Conservation (phyloP, 2,888 invertebrate genomes). For the Pollenia labialis region DNA sequence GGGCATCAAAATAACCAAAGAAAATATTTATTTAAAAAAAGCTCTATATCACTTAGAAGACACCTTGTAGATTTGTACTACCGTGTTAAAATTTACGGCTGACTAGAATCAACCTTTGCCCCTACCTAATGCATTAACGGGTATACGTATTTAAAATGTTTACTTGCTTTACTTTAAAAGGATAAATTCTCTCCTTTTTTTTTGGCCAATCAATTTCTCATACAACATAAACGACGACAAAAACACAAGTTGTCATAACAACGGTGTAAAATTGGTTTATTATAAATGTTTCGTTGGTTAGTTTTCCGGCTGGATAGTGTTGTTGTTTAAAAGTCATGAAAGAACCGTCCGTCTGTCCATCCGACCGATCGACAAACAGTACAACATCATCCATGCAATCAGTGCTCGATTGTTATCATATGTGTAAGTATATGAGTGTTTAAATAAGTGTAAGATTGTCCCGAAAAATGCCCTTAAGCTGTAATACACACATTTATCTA, state of each 20-base stretch:
- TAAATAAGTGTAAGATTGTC: conserved; percentile 25
- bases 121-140: conserved; percentile 13
- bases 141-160: not conserved
- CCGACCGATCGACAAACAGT: conserved; percentile 3
- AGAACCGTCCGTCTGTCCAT: conserved; percentile 7
- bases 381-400: conserved; percentile 32
- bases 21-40: too few species aligned
- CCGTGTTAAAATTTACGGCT: not conserved
- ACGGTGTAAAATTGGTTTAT: conserved; percentile 72
- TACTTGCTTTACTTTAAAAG: conserved; percentile 6
- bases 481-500: conserved; percentile 22
- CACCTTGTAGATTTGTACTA: too few species aligned
- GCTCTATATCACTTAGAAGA: too few species aligned
- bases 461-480: conserved; percentile 66
- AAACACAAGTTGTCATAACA: conserved; percentile 66
- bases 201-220: conserved; percentile 60
- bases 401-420: conserved; percentile 37
- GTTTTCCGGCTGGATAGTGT: not conserved
- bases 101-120: not conserved
- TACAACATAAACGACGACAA: not conserved
- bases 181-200: conserved; percentile 8
- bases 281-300: conserved; percentile 50
- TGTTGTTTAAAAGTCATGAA: conserved; percentile 37
- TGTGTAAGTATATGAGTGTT: not conserved
- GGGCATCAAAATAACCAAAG: too few species aligned